These are phyloP conservation scores for Mamestra configurata DNA, from an alignment of 1,140 invertebrate genomes.

Conservation along the genomic window DNA sequence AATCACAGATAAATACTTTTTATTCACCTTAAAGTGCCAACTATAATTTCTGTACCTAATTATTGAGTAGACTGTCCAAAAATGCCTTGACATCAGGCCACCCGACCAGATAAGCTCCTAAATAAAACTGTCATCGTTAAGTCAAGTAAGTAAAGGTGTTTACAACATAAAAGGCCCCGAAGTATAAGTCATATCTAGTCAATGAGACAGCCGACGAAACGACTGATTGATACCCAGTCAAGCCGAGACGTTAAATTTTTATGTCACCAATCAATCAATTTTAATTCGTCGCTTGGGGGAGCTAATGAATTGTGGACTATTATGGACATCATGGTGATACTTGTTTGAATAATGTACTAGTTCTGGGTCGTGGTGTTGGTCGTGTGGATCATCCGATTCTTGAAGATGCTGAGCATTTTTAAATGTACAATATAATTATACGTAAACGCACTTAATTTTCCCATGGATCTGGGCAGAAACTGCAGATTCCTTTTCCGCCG, in stretches of 20 bases:
- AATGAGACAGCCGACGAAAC: slow-evolving; percentile 61
- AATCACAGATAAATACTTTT: too few relatives aligned
- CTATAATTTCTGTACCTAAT: background rate
- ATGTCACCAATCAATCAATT: slow-evolving; percentile 83
- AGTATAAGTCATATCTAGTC: slow-evolving; percentile 56
- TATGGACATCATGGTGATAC: background rate
- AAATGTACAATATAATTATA: too few relatives aligned
- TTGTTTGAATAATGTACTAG: slow-evolving; percentile 13
- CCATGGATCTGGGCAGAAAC: too few relatives aligned
- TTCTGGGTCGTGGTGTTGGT: background rate
- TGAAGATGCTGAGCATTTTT: too few relatives aligned
- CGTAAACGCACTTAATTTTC: too few relatives aligned
- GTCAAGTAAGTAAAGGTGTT: slow-evolving; percentile 62
- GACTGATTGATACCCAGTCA: slow-evolving; percentile 71
- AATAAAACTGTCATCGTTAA: slow-evolving; percentile 59
- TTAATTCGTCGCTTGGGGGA: slow-evolving; percentile 67
- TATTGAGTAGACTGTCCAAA: slow-evolving; percentile 27
- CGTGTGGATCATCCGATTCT: too few relatives aligned
- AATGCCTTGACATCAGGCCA: slow-evolving; percentile 6
- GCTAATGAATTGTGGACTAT: slow-evolving; percentile 42
- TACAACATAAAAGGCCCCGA: slow-evolving; percentile 66
- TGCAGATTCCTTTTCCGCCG: too few relatives aligned
- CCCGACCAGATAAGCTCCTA: slow-evolving; percentile 44
- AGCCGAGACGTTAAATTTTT: slow-evolving; percentile 77
- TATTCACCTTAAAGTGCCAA: background rate